Base-by-base conservation (phyloP, 2,113 vertebrate genomes). In the Silurus asotus region DNA sequence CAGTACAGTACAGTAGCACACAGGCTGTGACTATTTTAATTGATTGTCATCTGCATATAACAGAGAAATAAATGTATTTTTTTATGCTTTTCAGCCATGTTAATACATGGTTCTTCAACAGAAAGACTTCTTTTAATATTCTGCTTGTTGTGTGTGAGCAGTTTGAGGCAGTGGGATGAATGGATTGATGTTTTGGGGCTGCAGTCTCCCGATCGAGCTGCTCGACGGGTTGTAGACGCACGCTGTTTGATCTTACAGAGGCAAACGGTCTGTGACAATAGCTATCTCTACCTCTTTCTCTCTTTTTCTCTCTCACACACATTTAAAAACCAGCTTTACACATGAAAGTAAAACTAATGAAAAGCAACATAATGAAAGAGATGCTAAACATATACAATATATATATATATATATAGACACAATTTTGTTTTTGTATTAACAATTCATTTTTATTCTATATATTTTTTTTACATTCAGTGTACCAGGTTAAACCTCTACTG, bases 241-340 rank as follows among this genome's bases (percentile, higher is more conserved):
- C 9, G 1, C 55, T 37, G 56, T 79, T 87, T 87, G 53, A 72
- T 87, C 72, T 84, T 55, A 77, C 74, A 25, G 37, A 74, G 14
- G 37, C 78, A 81, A 86, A 81, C 14, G 56, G 62, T 49, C 77
- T 86, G 84, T 81, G 65, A 86, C 77, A 86, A 86, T 81, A 28
- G 20, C 49, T 59, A n/a, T 48, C 70, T 45, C 28, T 48, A 3
- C 17, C 13, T 17, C 28, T 56, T 4, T 56, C 55, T 56, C 55
- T 56, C n/a, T 45, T 28, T 48, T 45, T 45, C 28, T 48, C 37
- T 48, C 13, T 17, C n/a, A n/a, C n/a, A n/a, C 25, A 7, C 53
- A 58, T 78, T 56, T 37, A 37, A 28, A 78, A 78, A 19, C 14
- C 25, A 6, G 20, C 51, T 28, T 58, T 58, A 56, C n/a, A 56